These are phyloP conservation scores for Marmota monax DNA, from an alignment of 2,113 vertebrate genomes.

Conservation along the genomic window DNA sequence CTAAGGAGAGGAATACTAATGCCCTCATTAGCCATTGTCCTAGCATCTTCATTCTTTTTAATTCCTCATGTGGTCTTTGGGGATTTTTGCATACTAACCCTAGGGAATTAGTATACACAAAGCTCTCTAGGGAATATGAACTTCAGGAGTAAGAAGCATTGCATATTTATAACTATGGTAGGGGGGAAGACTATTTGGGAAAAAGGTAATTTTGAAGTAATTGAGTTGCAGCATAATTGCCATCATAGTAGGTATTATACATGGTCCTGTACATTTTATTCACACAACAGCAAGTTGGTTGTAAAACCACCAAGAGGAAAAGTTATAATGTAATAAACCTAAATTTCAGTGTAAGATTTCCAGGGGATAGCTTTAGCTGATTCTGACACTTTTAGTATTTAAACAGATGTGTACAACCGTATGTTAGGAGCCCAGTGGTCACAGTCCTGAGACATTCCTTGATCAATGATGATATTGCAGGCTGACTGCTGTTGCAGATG, in stretches of 20 bases:
- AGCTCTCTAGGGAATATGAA: constrained; percentile 41
- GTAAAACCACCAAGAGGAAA: constrained; percentile 71
- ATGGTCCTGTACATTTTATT: constrained; percentile 69
- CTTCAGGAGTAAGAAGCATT: neutral
- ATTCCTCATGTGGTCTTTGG: constrained; percentile 66
- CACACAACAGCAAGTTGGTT: constrained; percentile 62
- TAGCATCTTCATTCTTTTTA: neutral
- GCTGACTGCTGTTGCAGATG: constrained; percentile 17
- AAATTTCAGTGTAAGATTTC: constrained; percentile 56
- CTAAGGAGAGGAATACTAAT: constrained; percentile 81
- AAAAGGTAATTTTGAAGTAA: constrained; percentile 79
- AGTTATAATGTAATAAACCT: constrained; percentile 72
- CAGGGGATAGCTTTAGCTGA: neutral
- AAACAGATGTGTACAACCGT: constrained; percentile 17
- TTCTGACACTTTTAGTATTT: constrained; percentile 38
- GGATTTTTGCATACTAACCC: neutral
- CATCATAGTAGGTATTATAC: constrained; percentile 38
- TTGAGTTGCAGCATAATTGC: constrained; percentile 74
- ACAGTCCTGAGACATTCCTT: neutral
- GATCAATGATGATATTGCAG: constrained; percentile 3
- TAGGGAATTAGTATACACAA: constrained; percentile 73
- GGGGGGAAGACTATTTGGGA: constrained; percentile 42
- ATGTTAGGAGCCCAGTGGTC: constrained; percentile 12
- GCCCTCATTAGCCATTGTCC: constrained; percentile 79
- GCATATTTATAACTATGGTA: constrained; percentile 50